These are phyloP conservation scores for Calephelis nemesis DNA, from an alignment of 1,140 invertebrate species.

Conservation along the genomic window DNA sequence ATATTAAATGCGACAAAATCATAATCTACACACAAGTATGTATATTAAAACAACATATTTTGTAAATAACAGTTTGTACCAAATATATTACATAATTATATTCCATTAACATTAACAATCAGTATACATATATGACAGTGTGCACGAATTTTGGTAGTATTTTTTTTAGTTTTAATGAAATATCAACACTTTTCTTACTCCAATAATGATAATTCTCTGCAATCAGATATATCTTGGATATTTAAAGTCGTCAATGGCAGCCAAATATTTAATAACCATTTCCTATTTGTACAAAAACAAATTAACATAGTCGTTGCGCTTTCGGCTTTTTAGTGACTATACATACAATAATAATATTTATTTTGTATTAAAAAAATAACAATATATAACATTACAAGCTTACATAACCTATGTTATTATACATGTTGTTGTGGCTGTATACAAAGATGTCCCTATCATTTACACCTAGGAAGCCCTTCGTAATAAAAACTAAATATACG, in stretches of 20 bases:
- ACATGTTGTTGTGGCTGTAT: not conserved
- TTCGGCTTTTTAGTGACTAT: not conserved
- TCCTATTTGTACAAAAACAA: no score
- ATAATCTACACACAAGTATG: not conserved
- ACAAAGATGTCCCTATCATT: conserved; percentile 5
- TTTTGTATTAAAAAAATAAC: not conserved
- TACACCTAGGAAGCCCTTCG: conserved; percentile 8
- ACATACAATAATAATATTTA: not conserved
- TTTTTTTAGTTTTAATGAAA: no score
- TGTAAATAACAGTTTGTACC: conserved; percentile 22
- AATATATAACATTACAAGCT: conserved; percentile 7
- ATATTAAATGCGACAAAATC: not conserved
- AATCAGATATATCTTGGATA: no score
- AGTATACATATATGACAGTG: conserved; percentile 9
- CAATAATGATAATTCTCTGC: no score
- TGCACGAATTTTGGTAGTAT: not conserved
- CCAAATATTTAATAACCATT: no score
- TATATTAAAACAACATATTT: conserved; percentile 5
- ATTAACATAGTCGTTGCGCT: no score
- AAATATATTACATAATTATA: conserved; percentile 11
- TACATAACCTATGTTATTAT: not conserved
- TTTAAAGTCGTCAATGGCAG: no score
- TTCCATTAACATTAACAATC: conserved; percentile 15
- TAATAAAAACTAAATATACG: conserved; percentile 5
- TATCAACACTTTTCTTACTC: no score